Base-by-base conservation (phyloP, 1,140 invertebrate genomes). In the Zaprionus lachaisei region DNA sequence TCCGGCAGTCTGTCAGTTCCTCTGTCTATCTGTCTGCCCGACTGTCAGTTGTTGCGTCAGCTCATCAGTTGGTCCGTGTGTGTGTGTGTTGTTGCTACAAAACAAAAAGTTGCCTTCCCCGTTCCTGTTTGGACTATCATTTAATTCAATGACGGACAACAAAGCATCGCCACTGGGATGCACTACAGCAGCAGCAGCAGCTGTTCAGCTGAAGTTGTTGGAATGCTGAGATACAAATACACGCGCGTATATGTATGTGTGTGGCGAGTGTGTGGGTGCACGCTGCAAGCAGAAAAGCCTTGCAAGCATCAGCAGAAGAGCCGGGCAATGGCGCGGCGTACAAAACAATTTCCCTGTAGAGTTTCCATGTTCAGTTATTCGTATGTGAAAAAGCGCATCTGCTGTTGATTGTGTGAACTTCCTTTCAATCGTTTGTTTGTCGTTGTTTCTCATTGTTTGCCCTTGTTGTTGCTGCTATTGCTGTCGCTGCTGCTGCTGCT, bases 331-430 rank as follows among this genome's bases (percentile, higher is more conserved):
- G 31, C 31, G 57, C 67, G 69, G 67, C 81, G 81, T 73, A 89
- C 84, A 87, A 89, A 89, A 89, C 84, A 84, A 89, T 87, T 87
- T 89, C 85, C 84, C 84, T 90, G 84, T 78, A 89, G 84, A 84
- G 83, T 80, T 86, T 86, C 71, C 85, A 81, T 84, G 85, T 87
- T 87, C 84, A 90, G 84, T 89, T 87, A 83, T 83, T 89, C 84
- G 84, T 83, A 89, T 87, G 84, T 89, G 84, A 87, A 87, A 87
- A 87, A 87, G 84, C 84, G 84, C 84, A 87, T 89, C 84, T 87
- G 84, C 77, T 87, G 84, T 87, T 87, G 84, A 87, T 87, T 90
- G 84, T 90, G 84, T 89, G 85, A 84, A 84, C 84, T 87, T 87
- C 84, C 84, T 87, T 89, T 87, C 85, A 87, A 87, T 89, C 84